These are phyloP conservation scores for Boulengeromyrus knoepffleri DNA, from an alignment of 2,113 vertebrate species.

Conservation along the genomic window DNA sequence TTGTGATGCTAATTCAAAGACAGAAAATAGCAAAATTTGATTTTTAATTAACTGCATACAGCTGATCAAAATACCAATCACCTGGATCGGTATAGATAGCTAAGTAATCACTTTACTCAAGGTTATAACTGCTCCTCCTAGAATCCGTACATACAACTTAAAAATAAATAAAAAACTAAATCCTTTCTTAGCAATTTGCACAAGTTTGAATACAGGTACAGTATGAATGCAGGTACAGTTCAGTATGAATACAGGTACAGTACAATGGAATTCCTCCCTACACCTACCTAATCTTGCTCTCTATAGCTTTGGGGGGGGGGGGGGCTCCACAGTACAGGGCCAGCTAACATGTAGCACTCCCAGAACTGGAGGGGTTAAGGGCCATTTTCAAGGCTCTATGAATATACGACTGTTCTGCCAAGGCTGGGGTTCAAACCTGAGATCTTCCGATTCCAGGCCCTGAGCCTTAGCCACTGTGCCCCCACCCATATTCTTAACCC, in stretches of 20 bases:
- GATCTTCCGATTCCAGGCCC: background rate
- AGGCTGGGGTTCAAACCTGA: background rate
- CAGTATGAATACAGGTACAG: background rate
- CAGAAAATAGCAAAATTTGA: background rate
- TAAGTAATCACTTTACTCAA: background rate
- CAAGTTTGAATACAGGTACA: background rate
- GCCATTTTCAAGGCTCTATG: background rate
- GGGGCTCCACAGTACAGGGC: background rate
- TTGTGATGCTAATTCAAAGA: background rate
- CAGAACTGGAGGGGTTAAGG: background rate
- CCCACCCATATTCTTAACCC: background rate
- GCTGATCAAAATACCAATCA: background rate
- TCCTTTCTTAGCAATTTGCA: background rate
- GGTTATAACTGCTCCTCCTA: background rate
- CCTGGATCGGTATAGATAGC: background rate
- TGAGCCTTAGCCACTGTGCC: background rate
- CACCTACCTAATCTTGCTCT: background rate
- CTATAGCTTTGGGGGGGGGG: background rate
- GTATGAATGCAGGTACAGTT: too few species aligned
- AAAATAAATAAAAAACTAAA: background rate
- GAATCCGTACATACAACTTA: background rate
- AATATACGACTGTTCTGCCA: background rate
- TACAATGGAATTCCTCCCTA: background rate
- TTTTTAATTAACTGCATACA: background rate
- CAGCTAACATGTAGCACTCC: background rate